Evolutionary conservation across 1,140 invertebrate species (phyloP), one percentile per base, ranked within the genome.

Genomic region (Meloidogyne hapla): DNA sequence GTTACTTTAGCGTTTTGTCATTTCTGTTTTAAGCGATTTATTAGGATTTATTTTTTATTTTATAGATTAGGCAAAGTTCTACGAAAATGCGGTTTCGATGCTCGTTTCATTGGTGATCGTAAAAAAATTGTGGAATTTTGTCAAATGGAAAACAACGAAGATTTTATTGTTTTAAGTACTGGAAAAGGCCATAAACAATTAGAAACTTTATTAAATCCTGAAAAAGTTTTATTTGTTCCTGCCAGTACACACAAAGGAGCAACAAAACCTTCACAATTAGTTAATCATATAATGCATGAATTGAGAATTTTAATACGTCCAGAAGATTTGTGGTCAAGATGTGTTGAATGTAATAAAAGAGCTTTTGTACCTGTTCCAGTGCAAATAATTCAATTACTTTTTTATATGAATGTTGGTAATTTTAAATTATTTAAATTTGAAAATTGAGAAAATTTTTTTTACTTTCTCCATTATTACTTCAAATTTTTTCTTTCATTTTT

Each of bases 31-130:
- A n/a, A n/a, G n/a, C n/a, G n/a, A n/a, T n/a, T n/a, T n/a, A n/a
- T n/a, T n/a, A n/a, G n/a, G 33, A 33, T 48, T 18, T 3, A 18
- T 18, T 18, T 48, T 18, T 18, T 48, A 18, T 6, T 56, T 56
- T 56, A n/a, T n/a, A 56, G 48, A n/a, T 79, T 92, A 40, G 90
- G 90, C 0, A 90, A 89, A 75, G 88, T 90, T 78, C 85, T 93
- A 33, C 87, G 92, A 61, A 90, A 89, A 82, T 91, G 90, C 84
- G 92, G 92, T 1, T 89, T 92, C n/a, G 90, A 92, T 84, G 90
- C 90, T 2, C 74, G 88, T 18, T 89, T 91, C 61, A 76, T 91
- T 28, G 87, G 89, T 26, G 78, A 78, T 23, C 78, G 77, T 13
- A 62, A 78, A 25, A 38, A 71, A 45, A 38, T 78, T 15, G 61